Evolutionary conservation across 2,888 invertebrate species (phyloP).

Genomic region (Diarsia mendica): DNA sequence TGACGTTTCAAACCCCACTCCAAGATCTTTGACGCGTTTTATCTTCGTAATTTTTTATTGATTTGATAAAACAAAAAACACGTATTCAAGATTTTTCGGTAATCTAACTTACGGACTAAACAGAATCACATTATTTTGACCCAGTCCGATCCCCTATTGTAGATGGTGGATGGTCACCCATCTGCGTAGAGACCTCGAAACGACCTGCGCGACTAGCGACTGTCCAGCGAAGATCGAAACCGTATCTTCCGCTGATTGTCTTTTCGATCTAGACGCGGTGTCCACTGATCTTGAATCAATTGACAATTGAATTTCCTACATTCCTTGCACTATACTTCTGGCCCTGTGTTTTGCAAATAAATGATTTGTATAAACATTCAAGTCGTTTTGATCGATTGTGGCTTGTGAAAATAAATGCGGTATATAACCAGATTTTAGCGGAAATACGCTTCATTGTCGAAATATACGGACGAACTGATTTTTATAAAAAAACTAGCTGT

Average conservation of each 20-base stretch:
- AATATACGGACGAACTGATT: neutral
- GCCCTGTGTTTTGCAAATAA: too few species aligned
- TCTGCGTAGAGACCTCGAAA: neutral
- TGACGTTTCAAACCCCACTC: too few species aligned
- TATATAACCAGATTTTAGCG: neutral
- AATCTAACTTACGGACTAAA: too few species aligned
- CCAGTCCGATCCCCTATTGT: too few species aligned
- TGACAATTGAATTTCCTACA: neutral
- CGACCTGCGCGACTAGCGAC: neutral
- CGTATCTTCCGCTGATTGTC: slow-evolving; percentile 5
- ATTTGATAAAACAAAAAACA: too few species aligned
- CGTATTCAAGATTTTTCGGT: too few species aligned
- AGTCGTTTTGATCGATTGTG: neutral
- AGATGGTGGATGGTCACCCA: neutral
- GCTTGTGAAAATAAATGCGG: neutral
- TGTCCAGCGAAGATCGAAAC: slow-evolving; percentile 2
- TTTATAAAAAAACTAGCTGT: neutral
- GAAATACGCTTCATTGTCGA: neutral
- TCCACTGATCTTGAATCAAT: slow-evolving; percentile 6
- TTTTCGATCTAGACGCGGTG: neutral
- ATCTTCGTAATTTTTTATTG: too few species aligned
- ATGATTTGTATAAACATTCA: neutral
- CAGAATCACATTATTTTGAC: too few species aligned
- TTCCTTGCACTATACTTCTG: neutral
- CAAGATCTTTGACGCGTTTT: too few species aligned